Evolutionary conservation across 2,888 invertebrate species (phyloP).

Genomic region (Cephus rjabovi): DNA sequence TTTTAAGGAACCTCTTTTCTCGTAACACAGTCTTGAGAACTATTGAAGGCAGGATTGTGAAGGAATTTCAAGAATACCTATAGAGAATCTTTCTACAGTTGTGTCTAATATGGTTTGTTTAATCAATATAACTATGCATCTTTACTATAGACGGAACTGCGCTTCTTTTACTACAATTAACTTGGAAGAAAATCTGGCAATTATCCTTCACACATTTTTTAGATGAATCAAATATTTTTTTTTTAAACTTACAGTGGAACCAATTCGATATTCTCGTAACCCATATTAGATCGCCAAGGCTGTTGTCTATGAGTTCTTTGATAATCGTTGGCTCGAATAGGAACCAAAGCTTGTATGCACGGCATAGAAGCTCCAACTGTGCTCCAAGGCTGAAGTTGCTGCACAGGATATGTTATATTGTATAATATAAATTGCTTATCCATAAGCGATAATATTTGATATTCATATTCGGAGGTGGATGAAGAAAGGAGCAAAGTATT

Average conservation of each 20-base stretch:
- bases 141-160: background rate
- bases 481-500: background rate
- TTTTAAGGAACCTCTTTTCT: conserved; percentile 1
- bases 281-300: conserved; percentile 84
- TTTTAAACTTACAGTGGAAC: conserved; percentile 74
- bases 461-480: background rate
- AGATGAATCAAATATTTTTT: background rate
- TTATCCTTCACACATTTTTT: background rate
- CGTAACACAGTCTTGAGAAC: conserved; percentile 8
- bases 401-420: conserved; percentile 21
- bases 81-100: background rate
- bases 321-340: conserved; percentile 76
- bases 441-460: background rate
- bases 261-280: conserved; percentile 82
- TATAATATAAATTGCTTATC: background rate
- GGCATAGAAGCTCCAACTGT: conserved; percentile 71
- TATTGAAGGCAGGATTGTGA: background rate
- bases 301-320: conserved; percentile 80
- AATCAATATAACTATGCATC: conserved; percentile 22
- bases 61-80: background rate
- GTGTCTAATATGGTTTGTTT: conserved; percentile 18
- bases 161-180: conserved; percentile 11
- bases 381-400: conserved; percentile 87
- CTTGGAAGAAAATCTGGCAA: background rate
- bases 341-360: conserved; percentile 75